A percentile compares a stretch with the other conserved stretches of the same genome.
Evolutionary conservation across 2,797 vertebrate species (phyloP).

Genomic region (Micromesistius poutassou): DNA sequence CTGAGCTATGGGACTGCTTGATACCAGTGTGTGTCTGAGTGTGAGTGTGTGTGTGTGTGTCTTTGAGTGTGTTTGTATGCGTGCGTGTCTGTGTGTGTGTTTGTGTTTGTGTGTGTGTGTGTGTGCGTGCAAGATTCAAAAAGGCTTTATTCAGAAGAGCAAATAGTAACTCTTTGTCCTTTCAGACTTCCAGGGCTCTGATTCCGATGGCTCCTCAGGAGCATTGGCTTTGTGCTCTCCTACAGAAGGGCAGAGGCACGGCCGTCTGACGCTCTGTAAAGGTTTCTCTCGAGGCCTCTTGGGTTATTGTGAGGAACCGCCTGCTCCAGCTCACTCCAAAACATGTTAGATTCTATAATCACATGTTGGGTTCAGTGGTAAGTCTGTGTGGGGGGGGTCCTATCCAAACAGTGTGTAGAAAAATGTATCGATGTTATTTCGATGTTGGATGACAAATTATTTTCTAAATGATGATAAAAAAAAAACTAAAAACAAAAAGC

Average conservation of each 20-base stretch:
- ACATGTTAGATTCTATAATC: conserved; percentile 2
- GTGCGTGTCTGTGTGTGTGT: too few relatives aligned
- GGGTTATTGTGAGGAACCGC: not conserved
- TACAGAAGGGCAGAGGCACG: not conserved
- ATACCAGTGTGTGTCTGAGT: too few relatives aligned
- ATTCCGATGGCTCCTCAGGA: not conserved
- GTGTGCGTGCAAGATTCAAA: too few relatives aligned
- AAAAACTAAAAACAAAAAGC: not conserved
- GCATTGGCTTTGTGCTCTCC: not conserved
- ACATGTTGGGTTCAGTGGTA: not conserved
- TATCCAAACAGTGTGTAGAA: not conserved
- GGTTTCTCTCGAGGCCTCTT: not conserved
- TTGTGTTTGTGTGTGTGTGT: too few relatives aligned
- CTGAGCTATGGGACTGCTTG: too few relatives aligned
- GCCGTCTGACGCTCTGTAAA: not conserved
- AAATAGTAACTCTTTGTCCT: not conserved
- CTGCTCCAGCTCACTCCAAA: conserved; percentile 3
- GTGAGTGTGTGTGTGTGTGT: too few relatives aligned
- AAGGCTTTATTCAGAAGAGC: not conserved
- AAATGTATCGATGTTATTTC: not conserved
- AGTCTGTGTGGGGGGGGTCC: not conserved
- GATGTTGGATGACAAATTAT: not conserved
- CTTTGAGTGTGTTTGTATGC: too few relatives aligned
- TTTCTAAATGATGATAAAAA: not conserved
- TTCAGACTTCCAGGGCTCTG: not conserved